Conservation (phyloP, 2,113 vertebrate species). For the Candoia aspera region DNA sequence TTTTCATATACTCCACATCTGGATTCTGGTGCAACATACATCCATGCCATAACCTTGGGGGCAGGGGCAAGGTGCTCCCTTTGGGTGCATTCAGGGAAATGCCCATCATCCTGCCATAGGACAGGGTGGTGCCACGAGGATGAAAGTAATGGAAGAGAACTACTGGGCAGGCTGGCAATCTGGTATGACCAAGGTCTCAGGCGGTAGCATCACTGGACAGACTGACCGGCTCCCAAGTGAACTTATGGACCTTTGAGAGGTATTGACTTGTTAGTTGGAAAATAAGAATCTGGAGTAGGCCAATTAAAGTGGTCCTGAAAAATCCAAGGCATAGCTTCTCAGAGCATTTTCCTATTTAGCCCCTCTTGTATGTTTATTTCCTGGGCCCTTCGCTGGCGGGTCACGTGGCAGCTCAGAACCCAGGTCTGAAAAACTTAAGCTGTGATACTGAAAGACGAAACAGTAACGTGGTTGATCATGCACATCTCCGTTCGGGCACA, state of each 20-base stretch:
- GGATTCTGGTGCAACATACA: neutral
- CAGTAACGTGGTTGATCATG: conserved; percentile 20
- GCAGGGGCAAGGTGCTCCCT: neutral
- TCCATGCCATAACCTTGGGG: neutral
- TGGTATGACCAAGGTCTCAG: neutral
- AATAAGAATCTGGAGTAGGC: neutral
- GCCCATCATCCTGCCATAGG: neutral
- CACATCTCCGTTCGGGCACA: conserved; percentile 45
- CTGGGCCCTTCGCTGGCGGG: neutral
- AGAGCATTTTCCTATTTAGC: neutral
- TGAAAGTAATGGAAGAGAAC: neutral
- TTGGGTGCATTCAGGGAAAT: neutral
- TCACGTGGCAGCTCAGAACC: neutral
- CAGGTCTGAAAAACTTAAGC: conserved; percentile 50
- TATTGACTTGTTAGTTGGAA: neutral
- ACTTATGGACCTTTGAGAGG: neutral
- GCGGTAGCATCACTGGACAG: neutral
- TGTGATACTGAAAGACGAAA: conserved; percentile 66
- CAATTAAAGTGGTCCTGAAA: neutral
- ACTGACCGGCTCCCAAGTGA: neutral
- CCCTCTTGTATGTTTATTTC: too few species aligned
- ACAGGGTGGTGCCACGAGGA: neutral
- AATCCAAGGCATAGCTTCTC: neutral
- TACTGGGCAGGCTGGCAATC: neutral
- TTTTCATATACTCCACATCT: neutral